These are phyloP conservation scores for Sapayoa aenigma DNA, from an alignment of 2,113 vertebrate species.

Conservation along the genomic window DNA sequence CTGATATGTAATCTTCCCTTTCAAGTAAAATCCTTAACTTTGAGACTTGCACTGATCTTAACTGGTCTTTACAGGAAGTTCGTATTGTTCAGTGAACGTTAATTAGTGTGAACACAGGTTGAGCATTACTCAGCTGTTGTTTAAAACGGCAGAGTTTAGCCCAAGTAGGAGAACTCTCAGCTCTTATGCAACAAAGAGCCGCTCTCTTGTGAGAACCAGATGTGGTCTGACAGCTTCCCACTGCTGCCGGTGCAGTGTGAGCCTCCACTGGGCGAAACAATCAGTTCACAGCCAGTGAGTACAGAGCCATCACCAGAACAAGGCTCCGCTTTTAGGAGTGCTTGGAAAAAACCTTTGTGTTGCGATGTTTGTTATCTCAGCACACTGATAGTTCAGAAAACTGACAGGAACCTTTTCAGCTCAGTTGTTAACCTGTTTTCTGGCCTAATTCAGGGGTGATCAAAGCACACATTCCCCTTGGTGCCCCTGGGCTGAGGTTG, in stretches of 20 bases:
- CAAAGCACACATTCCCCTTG: rapidly evolving
- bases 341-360: not conserved
- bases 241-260: not conserved
- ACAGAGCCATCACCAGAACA: not conserved
- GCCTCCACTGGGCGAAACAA: not conserved
- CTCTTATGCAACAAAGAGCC: not conserved
- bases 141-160: not conserved
- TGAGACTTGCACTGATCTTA: not conserved
- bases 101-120: not conserved
- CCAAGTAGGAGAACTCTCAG: not conserved
- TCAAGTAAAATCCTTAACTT: not conserved
- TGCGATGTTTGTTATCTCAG: rapidly evolving
- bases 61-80: not conserved
- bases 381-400: rapidly evolving
- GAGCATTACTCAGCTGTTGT: not conserved
- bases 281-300: not conserved
- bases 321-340: not conserved
- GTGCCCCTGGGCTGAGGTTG: not conserved
- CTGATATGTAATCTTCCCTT: not conserved
- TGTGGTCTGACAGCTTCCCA: not conserved
- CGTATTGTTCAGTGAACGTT: not conserved
- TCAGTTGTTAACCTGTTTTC: not conserved
- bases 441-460: not conserved
- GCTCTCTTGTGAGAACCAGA: not conserved
- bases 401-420: not conserved